phyloP scores from a whole-genome alignment of 2,113 vertebrate species.

The Oryctolagus cuniculus region DNA sequence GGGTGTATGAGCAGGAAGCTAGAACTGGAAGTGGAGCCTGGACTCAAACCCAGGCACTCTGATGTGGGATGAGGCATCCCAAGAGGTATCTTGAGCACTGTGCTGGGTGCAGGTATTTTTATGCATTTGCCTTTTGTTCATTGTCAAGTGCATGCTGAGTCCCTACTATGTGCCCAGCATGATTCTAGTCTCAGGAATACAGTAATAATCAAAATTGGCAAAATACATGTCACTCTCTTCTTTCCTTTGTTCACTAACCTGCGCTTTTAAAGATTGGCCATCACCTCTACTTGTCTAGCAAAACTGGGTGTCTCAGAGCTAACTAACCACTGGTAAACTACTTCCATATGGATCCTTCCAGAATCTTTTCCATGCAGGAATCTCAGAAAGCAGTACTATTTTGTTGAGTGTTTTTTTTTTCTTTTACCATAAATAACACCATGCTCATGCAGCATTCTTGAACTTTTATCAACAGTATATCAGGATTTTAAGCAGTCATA shows the following conservation, averaged over 20 bases:
- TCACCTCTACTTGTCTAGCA: not conserved
- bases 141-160: not conserved
- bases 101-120: not conserved
- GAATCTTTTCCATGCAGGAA: not conserved
- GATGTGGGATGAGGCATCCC: too few relatives aligned
- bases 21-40: too few relatives aligned
- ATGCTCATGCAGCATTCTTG: slow-evolving; percentile 7
- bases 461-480: not conserved
- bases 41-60: too few relatives aligned
- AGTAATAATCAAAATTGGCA: not conserved
- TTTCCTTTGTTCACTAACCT: not conserved
- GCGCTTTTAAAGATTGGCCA: not conserved
- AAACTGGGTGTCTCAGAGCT: not conserved
- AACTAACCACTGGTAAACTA: not conserved
- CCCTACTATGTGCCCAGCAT: not conserved
- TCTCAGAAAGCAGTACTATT: not conserved
- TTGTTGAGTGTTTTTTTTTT: not conserved
- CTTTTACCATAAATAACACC: not conserved
- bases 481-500: not conserved
- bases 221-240: not conserved
- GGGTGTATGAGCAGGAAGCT: too few relatives aligned
- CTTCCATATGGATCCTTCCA: not conserved
- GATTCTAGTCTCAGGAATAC: not conserved
- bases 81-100: too few relatives aligned
- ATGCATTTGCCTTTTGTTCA: not conserved